Conservation (phyloP, 2,888 invertebrate species). For the Sepioteuthis lessoniana region DNA sequence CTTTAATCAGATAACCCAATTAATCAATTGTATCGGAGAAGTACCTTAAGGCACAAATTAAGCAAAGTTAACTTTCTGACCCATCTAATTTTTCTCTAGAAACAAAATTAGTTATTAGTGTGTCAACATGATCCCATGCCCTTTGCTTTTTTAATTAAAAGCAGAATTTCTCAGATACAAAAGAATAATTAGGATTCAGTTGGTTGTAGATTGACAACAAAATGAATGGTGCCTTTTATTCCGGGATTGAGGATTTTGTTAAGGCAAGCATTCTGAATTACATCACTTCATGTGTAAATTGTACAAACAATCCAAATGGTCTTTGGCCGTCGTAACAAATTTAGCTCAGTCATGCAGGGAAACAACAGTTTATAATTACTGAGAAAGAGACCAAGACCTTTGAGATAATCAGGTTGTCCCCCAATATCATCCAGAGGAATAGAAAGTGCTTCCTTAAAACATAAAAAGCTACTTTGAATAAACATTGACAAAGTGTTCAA, state of each 20-base stretch:
- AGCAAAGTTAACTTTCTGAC: slow-evolving; percentile 3
- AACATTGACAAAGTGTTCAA: neutral
- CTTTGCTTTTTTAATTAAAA: neutral
- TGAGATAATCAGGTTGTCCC: neutral
- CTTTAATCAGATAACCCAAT: neutral
- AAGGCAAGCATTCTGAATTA: neutral
- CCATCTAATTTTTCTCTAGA: slow-evolving; percentile 11
- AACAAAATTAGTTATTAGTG: neutral
- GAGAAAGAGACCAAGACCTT: too few relatives aligned
- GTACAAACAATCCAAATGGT: neutral
- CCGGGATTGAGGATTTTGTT: neutral
- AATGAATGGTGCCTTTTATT: neutral
- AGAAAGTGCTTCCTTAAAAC: neutral
- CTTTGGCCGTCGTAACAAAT: neutral
- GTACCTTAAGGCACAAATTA: slow-evolving; percentile 33
- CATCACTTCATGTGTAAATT: neutral
- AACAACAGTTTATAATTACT: too few relatives aligned
- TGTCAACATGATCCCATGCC: neutral
- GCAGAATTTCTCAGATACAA: slow-evolving; percentile 33
- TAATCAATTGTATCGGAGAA: neutral
- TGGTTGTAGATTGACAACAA: neutral
- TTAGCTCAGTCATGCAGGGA: neutral
- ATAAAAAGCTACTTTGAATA: neutral
- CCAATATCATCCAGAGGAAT: neutral
- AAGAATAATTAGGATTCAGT: neutral